Base-by-base conservation (phyloP, 2,797 vertebrate genomes). In the Mus caroli region DNA sequence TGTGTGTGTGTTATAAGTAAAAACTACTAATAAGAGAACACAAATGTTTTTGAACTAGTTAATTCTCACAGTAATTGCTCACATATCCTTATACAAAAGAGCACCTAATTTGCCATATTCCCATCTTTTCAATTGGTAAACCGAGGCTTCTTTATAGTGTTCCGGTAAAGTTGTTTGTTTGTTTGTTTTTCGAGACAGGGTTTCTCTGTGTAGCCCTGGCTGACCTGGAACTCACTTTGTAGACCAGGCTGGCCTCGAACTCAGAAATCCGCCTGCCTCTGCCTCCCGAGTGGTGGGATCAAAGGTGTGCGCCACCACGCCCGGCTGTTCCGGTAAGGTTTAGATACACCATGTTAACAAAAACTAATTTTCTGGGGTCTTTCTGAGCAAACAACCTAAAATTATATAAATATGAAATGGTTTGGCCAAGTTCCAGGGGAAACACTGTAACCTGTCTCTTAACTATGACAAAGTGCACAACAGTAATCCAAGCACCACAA, bases 361-460 rank as follows among this genome's bases (percentile, higher is more conserved):
- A 96, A 96, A 75, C 11, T 84, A 50, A 73, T 85, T 56, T 91
- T 71, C 92, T 67, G 64, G 28, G 64, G 40, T 40, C 24, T 90
- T 95, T 94, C 13, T 43, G 90, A 28, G 83, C 95, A 96, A 92
- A 94, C 20, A 88, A 82, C 22, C 86, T 76, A 84, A 96, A 92
- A 88, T 90, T 52, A 96, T 40, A 34, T 52, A 82, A 94, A 89
- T 95, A 95, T 15, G 92, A 77, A 94, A 75, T 88, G 46, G 56
- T 50, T 46, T 92, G 31, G 34, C 10, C 80, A 94, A 92, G 56
- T 24, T 58, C 85, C 31, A 34, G 77, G 34, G 19, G 19, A 43
- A 31, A 60, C 64, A 87, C 24, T 69, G 34, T 52, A 86, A 34
- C 0, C 78, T 9, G 3, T 54, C 58, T 86, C 77, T 67, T 92